phyloP scores from a whole-genome alignment of 2,888 invertebrate species.

The Lycocerus yunnanus region DNA sequence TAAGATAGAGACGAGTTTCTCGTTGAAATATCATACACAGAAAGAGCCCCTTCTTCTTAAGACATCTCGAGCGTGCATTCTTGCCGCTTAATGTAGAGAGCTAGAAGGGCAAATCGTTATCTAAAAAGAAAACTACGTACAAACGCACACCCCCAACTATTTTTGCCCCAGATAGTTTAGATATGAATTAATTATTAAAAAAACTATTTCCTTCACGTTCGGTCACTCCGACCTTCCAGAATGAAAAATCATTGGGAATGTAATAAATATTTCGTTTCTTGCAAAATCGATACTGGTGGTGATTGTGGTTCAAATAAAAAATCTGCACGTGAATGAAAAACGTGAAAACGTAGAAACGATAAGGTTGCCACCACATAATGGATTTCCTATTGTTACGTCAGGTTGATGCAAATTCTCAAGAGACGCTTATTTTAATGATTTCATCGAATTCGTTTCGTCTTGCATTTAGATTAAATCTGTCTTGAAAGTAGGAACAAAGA shows the following conservation, averaged over 20 bases:
- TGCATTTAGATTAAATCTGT: conserved; percentile 15
- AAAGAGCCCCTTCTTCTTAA: conserved; percentile 24
- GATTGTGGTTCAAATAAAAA: not conserved
- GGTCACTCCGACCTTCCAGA: not conserved
- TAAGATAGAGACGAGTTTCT: conserved; percentile 8
- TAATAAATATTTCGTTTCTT: not conserved
- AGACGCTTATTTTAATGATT: conserved; percentile 24
- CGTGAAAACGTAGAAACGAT: conserved; percentile 7
- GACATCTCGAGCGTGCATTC: conserved; percentile 25
- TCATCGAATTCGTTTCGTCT: conserved; percentile 19
- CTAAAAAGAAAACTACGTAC: conserved; percentile 6
- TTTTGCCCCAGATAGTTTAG: not conserved
- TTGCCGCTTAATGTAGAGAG: conserved; percentile 16
- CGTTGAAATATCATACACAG: conserved; percentile 18
- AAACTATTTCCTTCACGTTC: not conserved
- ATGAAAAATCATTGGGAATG: not conserved
- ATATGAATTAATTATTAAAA: not conserved
- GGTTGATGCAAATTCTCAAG: conserved; percentile 19
- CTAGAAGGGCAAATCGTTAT: conserved; percentile 16
- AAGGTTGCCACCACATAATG: conserved; percentile 11
- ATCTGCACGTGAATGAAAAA: conserved; percentile 1
- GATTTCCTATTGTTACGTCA: conserved; percentile 23
- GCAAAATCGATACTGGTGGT: not conserved
- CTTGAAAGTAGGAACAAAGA: not conserved
- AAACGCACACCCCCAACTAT: not conserved